Evolutionary conservation across 53 echinoderm and acorn worm species (phyloP), one percentile per base, ranked within the genome.

Genomic region (Patiria pectinifera): DNA sequence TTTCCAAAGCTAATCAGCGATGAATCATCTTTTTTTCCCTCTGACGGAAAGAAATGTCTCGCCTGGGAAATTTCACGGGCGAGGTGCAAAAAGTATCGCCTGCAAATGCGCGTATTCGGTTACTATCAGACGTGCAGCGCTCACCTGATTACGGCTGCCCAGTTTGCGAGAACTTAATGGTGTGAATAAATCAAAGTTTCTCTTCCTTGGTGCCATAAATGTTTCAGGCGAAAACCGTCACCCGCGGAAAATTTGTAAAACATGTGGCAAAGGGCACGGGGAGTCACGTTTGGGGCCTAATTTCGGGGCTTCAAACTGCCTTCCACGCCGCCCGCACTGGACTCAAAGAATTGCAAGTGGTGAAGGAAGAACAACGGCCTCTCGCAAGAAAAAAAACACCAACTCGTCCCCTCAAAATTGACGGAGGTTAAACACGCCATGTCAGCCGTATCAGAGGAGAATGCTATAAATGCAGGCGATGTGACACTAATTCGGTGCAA

Each of bases 361-460:
- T 24, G 24, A 49, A 23, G 53, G 86, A 86, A 86, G 75, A 86
- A 48, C 75, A 59, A 9, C n/a, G 15, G 71, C 3, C 48, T 71
- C 85, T 85, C 62, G 13, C 59, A 83, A 62, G 26, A 4, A 61
- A 10, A 83, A 59, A 82, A 79, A 79, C 10, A 46, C 15, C 0
- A 63, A 66, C 66, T 16, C 66, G 19, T 18, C 19, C 66, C 66
- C 21, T 85, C 66, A 69, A 86, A 86, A 18, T 53, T 71, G 48
- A 47, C 53, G 71, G 88, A 77, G 90, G 90, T 90, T 90, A 90
- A 90, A 81, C 81, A 90, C 82, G 76, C 77, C 81, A 81, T 90
- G 90, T 90, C 90, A 90, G 60, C 90, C 90, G 18, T 66, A 47
- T 66, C 81, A 44, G 60, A 4, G n/a, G 18, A 62, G 80, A 81